Evolutionary conservation across 2,113 vertebrate genomes (phyloP), one percentile per base, ranked within the genome.

Genomic region (Solea senegalensis): DNA sequence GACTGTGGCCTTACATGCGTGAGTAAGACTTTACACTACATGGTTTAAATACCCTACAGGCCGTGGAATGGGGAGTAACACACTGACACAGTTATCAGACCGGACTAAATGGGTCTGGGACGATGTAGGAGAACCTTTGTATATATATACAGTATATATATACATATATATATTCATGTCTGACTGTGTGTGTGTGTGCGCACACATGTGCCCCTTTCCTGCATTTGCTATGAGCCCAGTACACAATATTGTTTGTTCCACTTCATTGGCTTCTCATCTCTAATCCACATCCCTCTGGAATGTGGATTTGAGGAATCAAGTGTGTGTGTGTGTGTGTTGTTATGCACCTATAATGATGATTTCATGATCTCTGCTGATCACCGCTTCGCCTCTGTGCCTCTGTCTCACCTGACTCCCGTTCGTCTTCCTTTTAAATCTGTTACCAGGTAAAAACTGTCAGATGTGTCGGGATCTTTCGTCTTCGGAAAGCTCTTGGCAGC

Each of bases 21-120:
- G 91, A 92, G 79, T 87, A 85, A 81, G 81, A 84, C 78, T 82
- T 45, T 80, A 86, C 68, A 84, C 80, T 80, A 56, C 74, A 78
- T 73, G 72, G 48, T 82, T 83, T 51, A 27, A 60, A 80, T 80
- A 63, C 74, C 90, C 88, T 72, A 39, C 63, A 90, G 91, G 87
- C 76, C 41, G 52, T 10, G 75, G 53, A 52, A 57, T 52, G 80
- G 63, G 67, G 71, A 72, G 66, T 88, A 89, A 81, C 78, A 86
- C 87, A 87, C 82, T 93, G 89, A 89, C 90, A 93, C 90, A 90
- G 86, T 90, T 90, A 91, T 83, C 76, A 84, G 81, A 86, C 78
- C 79, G 68, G 50, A 86, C 80, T 91, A 89, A 92, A 81, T 75
- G 61, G 82, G 70, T 69, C 78, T 78, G 79, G 53, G 72, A 59